Evolutionary conservation across 2,797 vertebrate species (phyloP).

Genomic region (Pteronotus mesoamericanus): DNA sequence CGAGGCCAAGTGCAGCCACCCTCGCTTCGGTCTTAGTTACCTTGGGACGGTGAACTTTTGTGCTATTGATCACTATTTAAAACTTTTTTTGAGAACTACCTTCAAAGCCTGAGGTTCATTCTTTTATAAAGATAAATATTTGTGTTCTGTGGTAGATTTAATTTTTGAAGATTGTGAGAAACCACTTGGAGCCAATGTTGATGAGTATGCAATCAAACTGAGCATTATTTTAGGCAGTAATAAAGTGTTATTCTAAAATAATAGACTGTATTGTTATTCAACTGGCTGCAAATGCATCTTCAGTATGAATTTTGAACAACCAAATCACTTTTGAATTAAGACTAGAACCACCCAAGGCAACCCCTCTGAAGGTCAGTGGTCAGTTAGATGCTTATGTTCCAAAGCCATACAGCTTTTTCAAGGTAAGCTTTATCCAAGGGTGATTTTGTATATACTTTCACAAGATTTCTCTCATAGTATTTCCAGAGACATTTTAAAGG

Average conservation of each 20-base stretch:
- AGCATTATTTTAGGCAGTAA: neutral
- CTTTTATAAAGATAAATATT: neutral
- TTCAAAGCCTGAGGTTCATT: neutral
- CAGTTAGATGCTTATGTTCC: neutral
- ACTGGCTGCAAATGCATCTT: neutral
- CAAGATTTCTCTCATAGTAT: neutral
- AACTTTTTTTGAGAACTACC: neutral
- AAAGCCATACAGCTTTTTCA: neutral
- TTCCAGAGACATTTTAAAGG: conserved; percentile 1
- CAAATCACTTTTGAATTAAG: neutral
- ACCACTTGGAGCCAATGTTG: neutral
- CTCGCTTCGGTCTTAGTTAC: neutral
- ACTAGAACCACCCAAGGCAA: neutral
- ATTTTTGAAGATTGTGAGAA: neutral
- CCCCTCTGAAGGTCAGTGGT: neutral
- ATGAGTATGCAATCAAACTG: neutral
- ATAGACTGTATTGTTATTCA: neutral
- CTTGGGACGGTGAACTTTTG: neutral
- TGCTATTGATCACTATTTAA: neutral
- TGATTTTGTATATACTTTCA: neutral
- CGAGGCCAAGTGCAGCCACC: neutral
- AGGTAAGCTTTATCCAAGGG: neutral
- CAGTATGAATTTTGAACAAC: neutral
- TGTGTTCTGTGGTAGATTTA: neutral
- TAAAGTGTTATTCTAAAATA: neutral